Base-by-base conservation (phyloP, 2,113 vertebrate species). In the Albula glossodonta region DNA sequence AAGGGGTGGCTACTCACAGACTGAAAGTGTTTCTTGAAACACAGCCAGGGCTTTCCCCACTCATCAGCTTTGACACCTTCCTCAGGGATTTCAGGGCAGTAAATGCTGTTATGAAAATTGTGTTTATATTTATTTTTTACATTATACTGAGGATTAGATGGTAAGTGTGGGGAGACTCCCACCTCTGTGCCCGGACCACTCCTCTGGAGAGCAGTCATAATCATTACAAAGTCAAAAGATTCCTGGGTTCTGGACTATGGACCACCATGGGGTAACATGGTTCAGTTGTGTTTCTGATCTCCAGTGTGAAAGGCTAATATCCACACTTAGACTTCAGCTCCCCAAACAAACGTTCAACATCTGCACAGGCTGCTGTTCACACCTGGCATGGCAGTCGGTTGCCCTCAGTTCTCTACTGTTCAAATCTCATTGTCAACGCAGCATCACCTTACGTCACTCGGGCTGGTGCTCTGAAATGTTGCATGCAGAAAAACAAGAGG, bases 11-110 rank as follows among this genome's bases (percentile, higher is more conserved):
- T 89, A 89, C 87, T 89, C 91, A 90, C 50, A n/a, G 57, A 87
- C 83, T 83, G 91, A 87, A 92, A 92, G 82, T 86, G 66, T 8
- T 82, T 91, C 89, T 87, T 89, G 90, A 90, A 90, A 90, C 90
- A 91, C 89, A 70, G 88, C 89, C 91, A 93, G 88, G 91, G 91
- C 17, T 70, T 70, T 12, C 19, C 63, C 63, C 63, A 74, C 10
- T 22, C 2, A 22, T 70, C 13, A 70, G 19, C 4, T 70, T 74
- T 74, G 6, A n/a, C 70, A 74, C 70, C 22, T 74, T 22, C 70
- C 31, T 74, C 31, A 31, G 22, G 60, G 70, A 74, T 31, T 74
- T 31, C 25, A 74, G 8, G 8, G n/a, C 70, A 10, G 22, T 31
- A 9, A 63, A 63, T 41, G 31, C 5, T n/a, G 70, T n/a, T 74